Percentiles rank a stretch among this genome's conserved stretches.
phyloP scores from a whole-genome alignment of 2,113 vertebrate species.

The Carassius gibelio region DNA sequence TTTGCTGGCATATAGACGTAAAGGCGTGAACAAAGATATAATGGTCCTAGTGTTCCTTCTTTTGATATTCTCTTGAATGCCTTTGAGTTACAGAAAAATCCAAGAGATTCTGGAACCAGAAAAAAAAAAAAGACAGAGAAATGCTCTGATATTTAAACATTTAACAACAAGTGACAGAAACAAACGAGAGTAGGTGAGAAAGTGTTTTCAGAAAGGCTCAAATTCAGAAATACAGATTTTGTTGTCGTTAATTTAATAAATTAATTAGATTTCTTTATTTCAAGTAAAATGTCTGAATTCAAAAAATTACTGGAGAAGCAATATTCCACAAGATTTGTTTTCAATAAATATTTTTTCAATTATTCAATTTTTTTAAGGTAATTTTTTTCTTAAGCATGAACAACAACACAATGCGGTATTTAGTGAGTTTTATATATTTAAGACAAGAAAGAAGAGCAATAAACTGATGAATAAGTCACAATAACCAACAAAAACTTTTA shows the following conservation, averaged over 20 bases:
- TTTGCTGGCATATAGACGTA: not conserved
- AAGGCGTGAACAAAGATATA: not conserved
- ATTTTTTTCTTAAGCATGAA: no score
- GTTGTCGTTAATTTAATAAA: not conserved
- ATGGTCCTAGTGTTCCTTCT: not conserved
- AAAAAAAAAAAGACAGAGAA: not conserved
- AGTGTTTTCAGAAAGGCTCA: not conserved
- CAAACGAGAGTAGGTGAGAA: not conserved
- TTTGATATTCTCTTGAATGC: not conserved
- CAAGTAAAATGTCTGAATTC: not conserved
- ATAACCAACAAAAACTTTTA: not conserved
- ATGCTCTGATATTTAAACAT: not conserved
- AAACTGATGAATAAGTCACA: no score
- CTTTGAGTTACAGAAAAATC: not conserved
- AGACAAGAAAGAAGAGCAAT: no score
- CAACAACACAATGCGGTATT: no score
- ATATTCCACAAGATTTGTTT: no score
- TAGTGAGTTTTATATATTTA: no score
- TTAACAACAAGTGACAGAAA: not conserved
- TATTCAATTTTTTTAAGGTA: no score
- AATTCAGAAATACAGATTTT: not conserved
- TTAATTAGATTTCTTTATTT: not conserved
- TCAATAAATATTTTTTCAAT: no score
- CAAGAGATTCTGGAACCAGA: not conserved
- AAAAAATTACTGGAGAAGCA: not conserved